Evolutionary conservation across 2,797 vertebrate genomes (phyloP).

Genomic region (Jordanella pulchra): DNA sequence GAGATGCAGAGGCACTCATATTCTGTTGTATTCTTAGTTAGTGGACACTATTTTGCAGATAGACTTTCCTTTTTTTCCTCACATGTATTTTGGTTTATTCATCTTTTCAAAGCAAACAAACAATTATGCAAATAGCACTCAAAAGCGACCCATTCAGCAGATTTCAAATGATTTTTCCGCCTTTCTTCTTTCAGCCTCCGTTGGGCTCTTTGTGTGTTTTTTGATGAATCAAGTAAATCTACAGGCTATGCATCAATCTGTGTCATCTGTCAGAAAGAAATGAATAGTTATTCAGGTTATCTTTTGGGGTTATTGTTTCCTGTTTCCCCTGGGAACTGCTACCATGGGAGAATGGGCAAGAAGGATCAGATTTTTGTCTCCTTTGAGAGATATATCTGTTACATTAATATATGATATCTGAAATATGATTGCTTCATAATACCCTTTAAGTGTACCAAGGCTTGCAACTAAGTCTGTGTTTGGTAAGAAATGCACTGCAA

Average conservation of each 20-base stretch:
- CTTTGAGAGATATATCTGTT: constrained; percentile 49
- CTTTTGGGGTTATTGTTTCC: constrained; percentile 42
- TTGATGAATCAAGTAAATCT: constrained; percentile 75
- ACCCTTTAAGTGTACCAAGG: constrained; percentile 46
- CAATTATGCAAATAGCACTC: constrained; percentile 77
- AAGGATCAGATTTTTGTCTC: constrained; percentile 53
- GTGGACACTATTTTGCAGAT: constrained; percentile 36
- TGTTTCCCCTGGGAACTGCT: constrained; percentile 33
- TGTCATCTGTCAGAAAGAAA: constrained; percentile 67
- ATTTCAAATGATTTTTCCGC: constrained; percentile 67
- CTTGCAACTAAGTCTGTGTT: constrained; percentile 28
- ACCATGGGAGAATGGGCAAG: constrained; percentile 10
- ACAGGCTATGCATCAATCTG: constrained; percentile 66
- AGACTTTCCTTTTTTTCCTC: constrained; percentile 44
- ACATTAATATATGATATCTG: constrained; percentile 63
- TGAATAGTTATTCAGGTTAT: constrained; percentile 54
- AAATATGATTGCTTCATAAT: constrained; percentile 43
- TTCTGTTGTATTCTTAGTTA: constrained; percentile 61
- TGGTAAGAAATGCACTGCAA: constrained; percentile 27
- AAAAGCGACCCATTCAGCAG: constrained; percentile 74
- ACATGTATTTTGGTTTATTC: constrained; percentile 71
- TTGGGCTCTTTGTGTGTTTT: constrained; percentile 63
- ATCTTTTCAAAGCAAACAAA: constrained; percentile 78
- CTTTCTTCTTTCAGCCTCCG: constrained; percentile 39
- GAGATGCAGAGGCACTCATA: constrained; percentile 32